Conservation (phyloP, 2,888 invertebrate species). For the Hartigia nigra region DNA sequence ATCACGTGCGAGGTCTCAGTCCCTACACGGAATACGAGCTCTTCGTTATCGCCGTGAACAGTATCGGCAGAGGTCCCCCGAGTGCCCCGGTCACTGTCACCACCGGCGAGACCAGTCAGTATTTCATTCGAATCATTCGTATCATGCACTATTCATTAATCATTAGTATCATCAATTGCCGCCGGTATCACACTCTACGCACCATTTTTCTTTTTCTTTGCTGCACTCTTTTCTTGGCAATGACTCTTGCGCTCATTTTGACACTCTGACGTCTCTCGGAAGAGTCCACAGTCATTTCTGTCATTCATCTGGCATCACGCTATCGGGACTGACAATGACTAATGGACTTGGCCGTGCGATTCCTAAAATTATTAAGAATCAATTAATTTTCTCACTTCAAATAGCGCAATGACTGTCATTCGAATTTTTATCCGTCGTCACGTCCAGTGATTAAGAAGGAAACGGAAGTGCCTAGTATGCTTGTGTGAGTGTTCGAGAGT, state of each 20-base stretch:
- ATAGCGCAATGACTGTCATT: too few relatives aligned
- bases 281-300: not conserved
- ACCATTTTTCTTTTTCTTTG: not conserved
- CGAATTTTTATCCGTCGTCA: not conserved
- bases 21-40: conserved; percentile 98
- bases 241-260: not conserved
- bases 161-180: not conserved
- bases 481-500: not conserved
- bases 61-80: conserved; percentile 91
- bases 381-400: not conserved
- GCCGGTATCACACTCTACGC: not conserved
- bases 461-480: not conserved
- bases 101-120: conserved; percentile 96
- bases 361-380: not conserved
- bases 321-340: not conserved
- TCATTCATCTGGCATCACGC: not conserved
- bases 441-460: not conserved
- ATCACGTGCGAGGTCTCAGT: conserved; percentile 88
- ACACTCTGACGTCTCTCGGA: not conserved
- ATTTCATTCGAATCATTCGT: conserved; percentile 25
- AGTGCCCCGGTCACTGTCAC: conserved; percentile 91
- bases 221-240: not conserved
- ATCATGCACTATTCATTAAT: conserved; percentile 17
- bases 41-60: conserved; percentile 94
- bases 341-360: too few relatives aligned